phyloP scores from a whole-genome alignment of 2,797 vertebrate species.

The Lagothrix lagotricha region DNA sequence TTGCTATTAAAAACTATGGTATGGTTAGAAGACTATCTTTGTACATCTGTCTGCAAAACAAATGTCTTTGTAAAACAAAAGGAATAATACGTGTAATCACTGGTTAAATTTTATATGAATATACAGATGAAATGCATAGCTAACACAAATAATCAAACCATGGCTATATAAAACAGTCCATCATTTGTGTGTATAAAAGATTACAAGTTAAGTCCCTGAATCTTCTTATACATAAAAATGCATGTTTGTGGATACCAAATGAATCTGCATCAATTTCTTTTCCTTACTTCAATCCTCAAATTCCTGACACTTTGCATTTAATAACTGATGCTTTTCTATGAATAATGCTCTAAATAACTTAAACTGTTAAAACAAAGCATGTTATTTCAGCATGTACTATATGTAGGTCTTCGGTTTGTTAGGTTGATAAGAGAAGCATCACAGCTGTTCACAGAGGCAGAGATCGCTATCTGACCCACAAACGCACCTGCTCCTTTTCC shows the following conservation, averaged over 20 bases:
- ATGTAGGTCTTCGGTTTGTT: accelerated
- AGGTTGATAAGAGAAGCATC: neutral
- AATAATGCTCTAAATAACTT: neutral
- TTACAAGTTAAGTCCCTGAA: neutral
- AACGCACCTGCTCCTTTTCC: neutral
- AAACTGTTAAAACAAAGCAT: neutral
- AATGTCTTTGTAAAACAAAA: neutral
- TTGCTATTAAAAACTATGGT: neutral
- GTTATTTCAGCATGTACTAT: neutral
- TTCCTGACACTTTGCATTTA: neutral
- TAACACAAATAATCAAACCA: neutral
- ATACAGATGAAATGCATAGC: neutral
- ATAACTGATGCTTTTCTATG: neutral
- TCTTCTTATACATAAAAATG: neutral
- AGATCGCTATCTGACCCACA: neutral
- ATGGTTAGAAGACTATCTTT: neutral
- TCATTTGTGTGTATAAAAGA: neutral
- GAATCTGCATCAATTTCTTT: neutral
- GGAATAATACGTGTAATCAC: neutral
- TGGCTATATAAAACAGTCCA: neutral
- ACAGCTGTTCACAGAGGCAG: neutral
- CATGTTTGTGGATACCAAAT: neutral
- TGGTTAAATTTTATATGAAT: neutral
- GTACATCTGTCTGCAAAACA: neutral
- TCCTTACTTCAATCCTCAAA: neutral